Evolutionary conservation across 2,888 invertebrate genomes (phyloP), one percentile per base, ranked within the genome.

Genomic region (Megalurothrips usitatus): DNA sequence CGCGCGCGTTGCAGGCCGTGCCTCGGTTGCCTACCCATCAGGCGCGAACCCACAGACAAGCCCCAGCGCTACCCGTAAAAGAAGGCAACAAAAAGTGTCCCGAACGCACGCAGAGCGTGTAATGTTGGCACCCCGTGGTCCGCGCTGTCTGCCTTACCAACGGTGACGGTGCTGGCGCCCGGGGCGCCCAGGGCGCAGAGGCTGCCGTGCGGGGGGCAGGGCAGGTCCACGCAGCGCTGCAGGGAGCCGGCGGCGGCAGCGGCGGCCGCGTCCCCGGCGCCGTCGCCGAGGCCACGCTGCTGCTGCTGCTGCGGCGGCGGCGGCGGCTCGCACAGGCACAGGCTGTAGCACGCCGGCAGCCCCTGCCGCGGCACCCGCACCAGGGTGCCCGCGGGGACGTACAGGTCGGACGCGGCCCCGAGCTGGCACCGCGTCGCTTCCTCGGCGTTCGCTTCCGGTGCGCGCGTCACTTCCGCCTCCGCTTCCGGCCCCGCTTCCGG

Each of bases 311-410:
- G n/a, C n/a, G n/a, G n/a, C n/a, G n/a, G n/a, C n/a, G n/a, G 14
- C 58, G 58, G 58, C 58, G 14, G 19, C 58, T 58, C 68, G 68
- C 68, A 75, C 26, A 75, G 26, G 68, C 68, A 75, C 23, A 26
- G 23, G 23, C 10, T 26, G 68, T 75, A 75, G 68, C 68, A 75
- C 23, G 68, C 23, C 68, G 68, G 10, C 68, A 26, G 68, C 10
- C 68, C 68, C 68, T 23, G 23, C 23, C 68, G 26, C 23, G 68
- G 68, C 68, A 75, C 68, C 23, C 68, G 68, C 26, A 75, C 68
- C 11, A 26, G 23, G 26, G 68, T 10, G 68, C 26, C 26, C 8
- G 10, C 26, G 68, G 68, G 23, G 23, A 26, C 68, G 23, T n/a
- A 9, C 68, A 75, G 23, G 68, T 75, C 68, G 12, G 68, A 75